Evolutionary conservation across 2,113 vertebrate species (phyloP).

Genomic region (Brachyhypopomus gauderio): DNA sequence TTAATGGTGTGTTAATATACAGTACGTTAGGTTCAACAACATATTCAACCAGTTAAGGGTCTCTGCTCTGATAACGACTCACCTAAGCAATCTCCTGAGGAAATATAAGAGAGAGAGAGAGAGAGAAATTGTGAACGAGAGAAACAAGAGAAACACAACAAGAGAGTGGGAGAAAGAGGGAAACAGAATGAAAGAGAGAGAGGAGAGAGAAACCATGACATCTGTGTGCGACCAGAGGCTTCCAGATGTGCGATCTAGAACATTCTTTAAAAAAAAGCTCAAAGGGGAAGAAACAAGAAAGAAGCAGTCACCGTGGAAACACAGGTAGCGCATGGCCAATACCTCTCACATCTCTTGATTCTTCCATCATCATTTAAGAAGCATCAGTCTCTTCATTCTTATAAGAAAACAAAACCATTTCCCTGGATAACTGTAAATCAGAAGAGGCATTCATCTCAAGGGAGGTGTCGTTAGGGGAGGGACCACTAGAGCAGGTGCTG

Average conservation of each 20-base stretch:
- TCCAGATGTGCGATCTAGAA: slow-evolving; percentile 48
- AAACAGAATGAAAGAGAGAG: not conserved
- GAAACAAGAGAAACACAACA: too few relatives aligned
- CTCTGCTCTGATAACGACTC: too few relatives aligned
- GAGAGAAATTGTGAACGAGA: too few relatives aligned
- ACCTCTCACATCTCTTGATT: not conserved
- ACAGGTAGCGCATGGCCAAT: not conserved
- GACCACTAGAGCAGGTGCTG: too few relatives aligned
- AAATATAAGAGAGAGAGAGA: too few relatives aligned
- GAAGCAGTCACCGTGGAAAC: not conserved
- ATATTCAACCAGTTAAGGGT: too few relatives aligned
- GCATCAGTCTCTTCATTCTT: not conserved
- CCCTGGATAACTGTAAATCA: slow-evolving; percentile 28
- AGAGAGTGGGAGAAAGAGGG: slow-evolving; percentile 10
- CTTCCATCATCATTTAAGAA: slow-evolving; percentile 25
- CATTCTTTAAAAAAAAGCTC: slow-evolving; percentile 1
- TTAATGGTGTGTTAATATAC: not conserved
- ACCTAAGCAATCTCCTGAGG: too few relatives aligned
- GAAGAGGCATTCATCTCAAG: not conserved
- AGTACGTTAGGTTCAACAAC: not conserved
- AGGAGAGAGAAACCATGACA: slow-evolving; percentile 17
- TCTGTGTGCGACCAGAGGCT: slow-evolving; percentile 29
- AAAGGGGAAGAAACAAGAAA: not conserved
- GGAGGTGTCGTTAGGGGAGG: too few relatives aligned
- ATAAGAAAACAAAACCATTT: slow-evolving; percentile 24